Conservation (phyloP, 2,888 invertebrate genomes). For the Oasisia sp. region DNA sequence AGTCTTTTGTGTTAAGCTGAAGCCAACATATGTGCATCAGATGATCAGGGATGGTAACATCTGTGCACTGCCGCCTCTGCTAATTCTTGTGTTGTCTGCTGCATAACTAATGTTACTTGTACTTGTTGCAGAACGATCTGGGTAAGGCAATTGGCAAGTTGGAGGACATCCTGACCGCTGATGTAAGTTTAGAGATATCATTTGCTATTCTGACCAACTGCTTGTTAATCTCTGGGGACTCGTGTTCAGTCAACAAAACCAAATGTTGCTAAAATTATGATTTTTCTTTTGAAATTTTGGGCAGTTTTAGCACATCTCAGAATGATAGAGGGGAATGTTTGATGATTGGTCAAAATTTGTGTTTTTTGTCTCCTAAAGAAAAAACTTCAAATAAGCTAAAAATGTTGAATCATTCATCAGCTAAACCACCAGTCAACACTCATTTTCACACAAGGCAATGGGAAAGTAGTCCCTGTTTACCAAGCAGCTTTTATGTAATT, state of each 20-base stretch:
- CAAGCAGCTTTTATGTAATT: no score
- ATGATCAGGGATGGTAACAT: neutral
- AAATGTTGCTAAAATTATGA: neutral
- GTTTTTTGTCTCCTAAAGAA: no score
- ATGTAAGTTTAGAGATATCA: neutral
- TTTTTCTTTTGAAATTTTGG: no score
- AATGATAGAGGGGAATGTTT: no score
- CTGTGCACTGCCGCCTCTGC: neutral
- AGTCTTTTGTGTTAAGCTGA: no score
- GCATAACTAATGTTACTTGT: neutral
- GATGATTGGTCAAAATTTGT: no score
- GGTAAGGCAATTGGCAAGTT: neutral
- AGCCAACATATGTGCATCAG: neutral
- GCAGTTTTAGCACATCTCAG: no score
- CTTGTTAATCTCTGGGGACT: neutral
- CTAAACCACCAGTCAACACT: no score
- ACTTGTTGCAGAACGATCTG: neutral
- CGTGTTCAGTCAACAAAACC: neutral
- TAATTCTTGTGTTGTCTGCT: neutral
- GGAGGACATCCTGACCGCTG: neutral
- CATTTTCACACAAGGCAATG: no score
- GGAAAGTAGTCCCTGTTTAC: no score
- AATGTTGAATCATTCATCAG: no score
- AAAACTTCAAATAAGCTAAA: no score
- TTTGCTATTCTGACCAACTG: neutral